Conservation (phyloP, 2,888 invertebrate genomes). For the Torymus auratus region DNA sequence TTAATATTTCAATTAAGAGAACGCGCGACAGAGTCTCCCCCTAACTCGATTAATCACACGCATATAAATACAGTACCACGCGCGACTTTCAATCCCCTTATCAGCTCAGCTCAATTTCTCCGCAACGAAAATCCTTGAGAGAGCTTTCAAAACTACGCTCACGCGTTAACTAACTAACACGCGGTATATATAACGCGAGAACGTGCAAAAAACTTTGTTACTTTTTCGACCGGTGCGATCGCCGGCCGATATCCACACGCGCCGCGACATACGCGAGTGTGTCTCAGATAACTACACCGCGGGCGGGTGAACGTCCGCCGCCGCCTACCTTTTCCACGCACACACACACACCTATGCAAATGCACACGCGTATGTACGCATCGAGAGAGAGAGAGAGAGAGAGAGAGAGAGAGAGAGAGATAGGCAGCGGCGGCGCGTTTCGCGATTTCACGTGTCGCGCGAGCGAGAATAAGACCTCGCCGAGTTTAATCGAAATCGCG, state of each 20-base stretch:
- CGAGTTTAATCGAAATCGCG: conserved; percentile 48
- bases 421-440: conserved; percentile 54
- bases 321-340: conserved; percentile 67
- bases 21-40: too few species aligned
- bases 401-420: neutral
- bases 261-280: neutral
- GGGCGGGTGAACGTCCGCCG: conserved; percentile 71
- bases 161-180: too few species aligned
- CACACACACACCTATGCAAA: conserved; percentile 31
- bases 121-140: too few species aligned
- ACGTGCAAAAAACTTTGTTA: too few species aligned
- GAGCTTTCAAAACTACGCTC: too few species aligned
- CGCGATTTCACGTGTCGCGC: conserved; percentile 60
- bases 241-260: neutral
- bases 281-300: conserved; percentile 47
- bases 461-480: conserved; percentile 39
- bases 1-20: too few species aligned
- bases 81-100: too few species aligned
- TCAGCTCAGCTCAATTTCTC: too few species aligned
- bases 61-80: too few species aligned
- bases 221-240: too few species aligned
- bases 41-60: too few species aligned
- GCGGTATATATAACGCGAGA: too few species aligned
- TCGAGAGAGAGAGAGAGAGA: neutral
- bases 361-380: neutral